These are phyloP conservation scores for Digitonthophagus gazella DNA, from an alignment of 2,888 invertebrate genomes.

Conservation along the genomic window DNA sequence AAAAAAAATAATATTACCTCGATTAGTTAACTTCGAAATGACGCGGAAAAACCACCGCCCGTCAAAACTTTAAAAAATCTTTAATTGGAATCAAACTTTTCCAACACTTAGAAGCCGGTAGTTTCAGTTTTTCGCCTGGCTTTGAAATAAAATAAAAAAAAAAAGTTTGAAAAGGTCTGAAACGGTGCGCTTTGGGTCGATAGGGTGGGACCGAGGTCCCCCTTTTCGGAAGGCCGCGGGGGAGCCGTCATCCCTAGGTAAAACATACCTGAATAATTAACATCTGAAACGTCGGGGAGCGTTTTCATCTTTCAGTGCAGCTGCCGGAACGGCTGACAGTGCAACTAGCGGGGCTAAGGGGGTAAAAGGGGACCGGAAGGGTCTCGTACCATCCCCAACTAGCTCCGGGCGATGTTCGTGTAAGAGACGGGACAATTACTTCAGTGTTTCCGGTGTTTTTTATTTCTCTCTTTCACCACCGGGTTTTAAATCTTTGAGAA, in stretches of 20 bases:
- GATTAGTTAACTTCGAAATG: too few species aligned
- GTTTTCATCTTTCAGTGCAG: constrained; percentile 13
- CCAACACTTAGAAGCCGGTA: background rate
- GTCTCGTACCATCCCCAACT: background rate
- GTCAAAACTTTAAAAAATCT: background rate
- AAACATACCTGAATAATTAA: constrained; percentile 23
- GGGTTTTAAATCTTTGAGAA: background rate
- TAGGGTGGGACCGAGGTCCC: background rate
- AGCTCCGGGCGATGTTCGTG: background rate
- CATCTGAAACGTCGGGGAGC: constrained; percentile 21
- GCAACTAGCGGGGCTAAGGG: background rate
- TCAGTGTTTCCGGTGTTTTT: background rate
- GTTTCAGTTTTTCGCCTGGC: background rate
- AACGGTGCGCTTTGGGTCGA: background rate
- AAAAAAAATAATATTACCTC: too few species aligned
- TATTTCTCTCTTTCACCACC: background rate
- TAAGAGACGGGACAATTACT: background rate
- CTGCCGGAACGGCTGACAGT: background rate
- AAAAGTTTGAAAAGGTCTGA: background rate
- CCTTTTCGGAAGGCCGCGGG: constrained; percentile 1
- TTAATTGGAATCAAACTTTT: background rate
- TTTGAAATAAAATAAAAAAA: background rate
- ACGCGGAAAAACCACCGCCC: background rate
- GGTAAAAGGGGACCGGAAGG: constrained; percentile 5
- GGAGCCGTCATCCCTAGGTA: constrained; percentile 13